Conservation (phyloP, 2,797 vertebrate genomes). For the Pristis pectinata region DNA sequence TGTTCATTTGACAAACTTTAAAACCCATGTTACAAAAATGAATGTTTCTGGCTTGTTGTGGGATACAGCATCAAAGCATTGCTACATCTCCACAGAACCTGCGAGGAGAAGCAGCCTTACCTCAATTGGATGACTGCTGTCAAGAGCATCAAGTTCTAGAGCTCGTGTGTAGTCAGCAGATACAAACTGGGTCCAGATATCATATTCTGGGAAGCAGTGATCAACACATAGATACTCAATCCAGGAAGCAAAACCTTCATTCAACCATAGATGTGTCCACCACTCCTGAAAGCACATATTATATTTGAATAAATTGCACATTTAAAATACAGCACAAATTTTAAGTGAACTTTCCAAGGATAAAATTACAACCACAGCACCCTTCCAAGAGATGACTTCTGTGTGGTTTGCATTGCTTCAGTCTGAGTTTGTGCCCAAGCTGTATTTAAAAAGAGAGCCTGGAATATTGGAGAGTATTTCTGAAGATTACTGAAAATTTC, state of each 20-base stretch:
- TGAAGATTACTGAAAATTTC: background rate
- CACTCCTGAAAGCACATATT: conserved; percentile 69
- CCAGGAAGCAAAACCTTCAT: conserved; percentile 98
- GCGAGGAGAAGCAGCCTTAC: conserved; percentile 51
- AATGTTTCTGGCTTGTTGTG: background rate
- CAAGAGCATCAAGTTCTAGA: conserved; percentile 91
- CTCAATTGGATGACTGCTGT: conserved; percentile 98
- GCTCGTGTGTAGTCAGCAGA: conserved; percentile 94
- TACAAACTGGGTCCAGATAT: conserved; percentile 99
- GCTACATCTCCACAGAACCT: conserved; percentile 35
- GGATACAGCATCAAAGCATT: conserved; percentile 10
- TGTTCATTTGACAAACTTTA: conserved; percentile 15
- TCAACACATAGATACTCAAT: conserved; percentile 98
- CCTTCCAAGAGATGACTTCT: background rate
- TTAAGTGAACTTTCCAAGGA: background rate
- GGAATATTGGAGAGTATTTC: background rate
- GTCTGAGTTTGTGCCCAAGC: background rate
- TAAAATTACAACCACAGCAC: background rate
- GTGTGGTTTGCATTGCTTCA: background rate
- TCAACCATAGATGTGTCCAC: conserved; percentile 99
- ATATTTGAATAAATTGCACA: background rate
- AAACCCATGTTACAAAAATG: background rate
- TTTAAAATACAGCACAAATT: background rate
- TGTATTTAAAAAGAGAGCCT: too few relatives aligned
- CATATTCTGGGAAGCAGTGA: conserved; percentile 97